phyloP scores from a whole-genome alignment of 1,140 invertebrate genomes.

The Contarinia nasturtii region DNA sequence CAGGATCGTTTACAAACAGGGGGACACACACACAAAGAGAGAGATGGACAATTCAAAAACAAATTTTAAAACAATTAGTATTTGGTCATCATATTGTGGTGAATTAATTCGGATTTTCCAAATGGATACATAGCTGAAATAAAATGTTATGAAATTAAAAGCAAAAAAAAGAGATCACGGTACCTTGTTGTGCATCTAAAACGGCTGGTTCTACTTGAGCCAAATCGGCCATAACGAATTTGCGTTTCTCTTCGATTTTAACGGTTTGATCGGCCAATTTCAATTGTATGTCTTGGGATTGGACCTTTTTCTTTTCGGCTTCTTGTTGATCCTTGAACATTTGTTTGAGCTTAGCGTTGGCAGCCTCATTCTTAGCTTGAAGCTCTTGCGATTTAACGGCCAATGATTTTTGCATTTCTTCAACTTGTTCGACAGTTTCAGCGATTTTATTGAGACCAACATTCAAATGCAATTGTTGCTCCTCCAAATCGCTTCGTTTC shows the following conservation, averaged over 20 bases:
- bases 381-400: conserved; percentile 92
- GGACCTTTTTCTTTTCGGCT: conserved; percentile 96
- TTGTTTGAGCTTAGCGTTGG: conserved; percentile 94
- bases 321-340: conserved; percentile 99
- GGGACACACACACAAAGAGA: too few species aligned
- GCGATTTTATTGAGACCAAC: conserved; percentile 97
- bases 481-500: conserved; percentile 93
- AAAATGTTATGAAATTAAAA: background rate
- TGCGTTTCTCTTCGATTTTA: conserved; percentile 80
- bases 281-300: conserved; percentile 92
- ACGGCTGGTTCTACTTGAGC: conserved; percentile 96
- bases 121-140: background rate
- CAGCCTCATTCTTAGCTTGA: conserved; percentile 96
- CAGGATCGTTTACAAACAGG: conserved; percentile 2
- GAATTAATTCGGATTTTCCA: background rate
- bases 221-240: conserved; percentile 85
- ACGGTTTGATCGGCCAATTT: conserved; percentile 77
- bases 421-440: conserved; percentile 98
- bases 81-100: background rate
- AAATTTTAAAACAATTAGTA: background rate
- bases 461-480: conserved; percentile 96
- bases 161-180: conserved; percentile 2
- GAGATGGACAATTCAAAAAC: background rate
- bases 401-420: conserved; percentile 97
- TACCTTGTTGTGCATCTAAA: conserved; percentile 92